Base-by-base conservation (phyloP, 1,140 invertebrate genomes). In the Heliconius himera region DNA sequence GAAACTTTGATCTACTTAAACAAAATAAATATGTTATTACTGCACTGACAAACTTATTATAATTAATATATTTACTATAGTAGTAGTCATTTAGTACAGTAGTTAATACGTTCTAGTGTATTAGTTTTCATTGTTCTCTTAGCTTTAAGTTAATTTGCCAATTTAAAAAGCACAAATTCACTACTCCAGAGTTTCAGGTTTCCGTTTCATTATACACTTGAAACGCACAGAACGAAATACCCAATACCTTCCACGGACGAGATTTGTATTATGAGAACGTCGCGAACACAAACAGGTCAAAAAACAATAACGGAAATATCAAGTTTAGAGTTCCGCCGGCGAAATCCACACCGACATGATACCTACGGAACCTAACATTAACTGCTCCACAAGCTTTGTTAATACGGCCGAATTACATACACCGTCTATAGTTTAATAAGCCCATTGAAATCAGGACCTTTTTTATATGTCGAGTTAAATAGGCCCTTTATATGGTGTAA, bases 311-410 rank as follows among this genome's bases (percentile, higher is more conserved):
- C 89, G 91, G 91, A 93, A 91, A 91, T 93, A 91, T 91, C 89
- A 86, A 84, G 88, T 90, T 89, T 86, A 83, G 85, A 88, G 90
- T 91, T 90, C 86, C 89, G 87, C 83, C 88, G 87, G 79, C 78
- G 90, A 88, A 90, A 92, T 88, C 81, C 73, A 90, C 87, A 91
- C 90, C 91, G 86, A 84, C 85, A 92, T 92, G 91, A 92, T 92
- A 92, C 81, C 83, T 84, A 82, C 88, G 80, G 90, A 89, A 88
- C 89, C 87, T 76, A 75, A 77, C 77, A 90, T 90, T 89, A 88
- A 72, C 79, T 77, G 75, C 79, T 78, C 78, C 83, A 82, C 84
- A 84, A 46, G 74, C 84, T 86, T 88, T 88, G 79, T 86, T 60
- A 26, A 9, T 18, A 13, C 29, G 2, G 29, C 89, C 86, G 89